These are phyloP conservation scores for Sisyra terminalis DNA, from an alignment of 2,888 invertebrate genomes.

Conservation along the genomic window DNA sequence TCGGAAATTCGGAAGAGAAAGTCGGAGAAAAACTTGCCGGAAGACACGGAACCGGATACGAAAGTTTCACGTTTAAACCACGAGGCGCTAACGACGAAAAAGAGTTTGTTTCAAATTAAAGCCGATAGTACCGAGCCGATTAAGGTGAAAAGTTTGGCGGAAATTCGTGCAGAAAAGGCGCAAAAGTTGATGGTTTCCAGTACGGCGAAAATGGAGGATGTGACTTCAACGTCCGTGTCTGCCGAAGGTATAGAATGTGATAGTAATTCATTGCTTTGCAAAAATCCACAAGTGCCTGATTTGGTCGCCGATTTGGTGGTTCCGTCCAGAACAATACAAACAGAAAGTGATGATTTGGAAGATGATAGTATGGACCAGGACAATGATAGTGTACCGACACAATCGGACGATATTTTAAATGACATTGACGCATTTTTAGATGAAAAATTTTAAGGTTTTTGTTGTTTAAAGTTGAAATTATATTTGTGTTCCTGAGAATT, in stretches of 20 bases:
- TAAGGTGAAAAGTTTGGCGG: conserved; percentile 26
- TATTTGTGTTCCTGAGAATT: not conserved
- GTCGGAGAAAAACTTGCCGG: conserved; percentile 2
- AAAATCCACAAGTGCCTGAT: conserved; percentile 3
- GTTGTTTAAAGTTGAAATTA: conserved; percentile 10
- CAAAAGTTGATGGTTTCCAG: conserved; percentile 8
- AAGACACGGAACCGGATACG: conserved; percentile 10
- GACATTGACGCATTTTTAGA: conserved; percentile 27
- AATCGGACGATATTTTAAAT: conserved; percentile 23
- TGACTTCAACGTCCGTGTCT: conserved; percentile 11
- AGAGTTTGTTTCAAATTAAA: too few species aligned
- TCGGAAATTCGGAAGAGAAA: conserved; percentile 29
- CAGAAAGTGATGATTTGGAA: not conserved
- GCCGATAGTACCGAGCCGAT: conserved; percentile 10
- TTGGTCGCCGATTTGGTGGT: not conserved
- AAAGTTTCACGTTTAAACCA: conserved; percentile 8
- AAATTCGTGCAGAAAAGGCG: conserved; percentile 23
- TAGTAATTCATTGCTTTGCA: conserved; percentile 5
- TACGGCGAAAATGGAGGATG: not conserved
- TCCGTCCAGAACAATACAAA: not conserved
- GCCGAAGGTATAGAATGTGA: conserved; percentile 8
- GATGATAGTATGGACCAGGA: not conserved
- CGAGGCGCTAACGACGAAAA: not conserved
- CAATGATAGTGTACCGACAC: not conserved
- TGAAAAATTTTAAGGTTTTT: conserved; percentile 15